These are phyloP conservation scores for Taenioides sp. DNA, from an alignment of 2,797 vertebrate species.

Conservation along the genomic window DNA sequence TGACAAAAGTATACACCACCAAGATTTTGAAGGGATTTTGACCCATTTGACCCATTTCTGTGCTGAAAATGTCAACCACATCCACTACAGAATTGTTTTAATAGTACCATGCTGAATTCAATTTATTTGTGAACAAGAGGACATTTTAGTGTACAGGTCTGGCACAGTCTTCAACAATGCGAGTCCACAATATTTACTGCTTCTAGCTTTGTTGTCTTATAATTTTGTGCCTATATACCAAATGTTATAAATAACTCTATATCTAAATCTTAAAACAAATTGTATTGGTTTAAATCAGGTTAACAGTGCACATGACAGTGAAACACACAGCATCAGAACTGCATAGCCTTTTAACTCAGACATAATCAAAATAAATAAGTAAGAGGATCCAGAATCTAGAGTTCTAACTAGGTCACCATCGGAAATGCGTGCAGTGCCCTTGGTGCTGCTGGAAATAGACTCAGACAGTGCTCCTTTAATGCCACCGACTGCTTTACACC, in stretches of 20 bases:
- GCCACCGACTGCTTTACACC: constrained; percentile 60
- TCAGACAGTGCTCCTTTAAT: constrained; percentile 71
- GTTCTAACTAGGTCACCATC: constrained; percentile 80
- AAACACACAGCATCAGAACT: constrained; percentile 10
- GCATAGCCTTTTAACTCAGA: constrained; percentile 36
- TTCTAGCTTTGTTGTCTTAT: not conserved
- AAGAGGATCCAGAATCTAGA: constrained; percentile 66
- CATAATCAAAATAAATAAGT: constrained; percentile 65
- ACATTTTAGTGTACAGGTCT: not conserved
- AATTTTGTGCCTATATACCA: not conserved
- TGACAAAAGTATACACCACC: too few relatives aligned
- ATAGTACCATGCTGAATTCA: too few relatives aligned
- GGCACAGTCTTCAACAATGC: too few relatives aligned
- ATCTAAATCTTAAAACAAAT: too few relatives aligned
- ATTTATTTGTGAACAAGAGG: not conserved
- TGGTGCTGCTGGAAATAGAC: constrained; percentile 80
- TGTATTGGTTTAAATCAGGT: constrained; percentile 22
- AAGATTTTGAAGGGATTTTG: not conserved
- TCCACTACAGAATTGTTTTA: not conserved
- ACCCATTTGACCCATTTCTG: not conserved
- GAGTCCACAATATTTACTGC: not conserved
- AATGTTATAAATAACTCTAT: constrained; percentile 6
- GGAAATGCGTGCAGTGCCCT: constrained; percentile 76
- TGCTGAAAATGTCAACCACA: not conserved
- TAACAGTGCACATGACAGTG: constrained; percentile 25